Evolutionary conservation across 2,797 vertebrate species (phyloP).

Genomic region (Adrianichthys oophorus): DNA sequence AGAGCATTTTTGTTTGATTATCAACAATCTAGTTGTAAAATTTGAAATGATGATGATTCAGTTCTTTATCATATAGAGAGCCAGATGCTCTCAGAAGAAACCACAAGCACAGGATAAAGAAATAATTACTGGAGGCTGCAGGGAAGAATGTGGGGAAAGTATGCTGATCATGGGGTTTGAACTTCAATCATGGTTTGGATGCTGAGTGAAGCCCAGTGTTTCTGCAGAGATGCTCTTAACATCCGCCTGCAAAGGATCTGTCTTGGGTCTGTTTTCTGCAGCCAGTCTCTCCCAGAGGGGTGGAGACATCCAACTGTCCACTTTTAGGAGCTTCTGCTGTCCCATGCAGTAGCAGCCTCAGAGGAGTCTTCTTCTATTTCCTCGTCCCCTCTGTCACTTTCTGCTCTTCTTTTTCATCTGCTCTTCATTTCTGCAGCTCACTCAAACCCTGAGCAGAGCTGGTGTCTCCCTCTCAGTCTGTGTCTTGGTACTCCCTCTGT

Average conservation of each 20-base stretch:
- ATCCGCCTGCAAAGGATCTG: neutral
- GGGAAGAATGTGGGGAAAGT: too few relatives aligned
- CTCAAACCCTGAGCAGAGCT: neutral
- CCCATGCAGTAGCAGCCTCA: neutral
- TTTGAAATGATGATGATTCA: too few relatives aligned
- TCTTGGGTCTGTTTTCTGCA: neutral
- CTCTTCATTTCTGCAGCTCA: constrained; percentile 3
- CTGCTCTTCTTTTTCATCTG: neutral
- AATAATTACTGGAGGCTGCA: too few relatives aligned
- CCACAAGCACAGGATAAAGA: too few relatives aligned
- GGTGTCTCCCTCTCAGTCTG: neutral
- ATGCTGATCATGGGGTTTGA: too few relatives aligned
- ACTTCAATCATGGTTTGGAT: too few relatives aligned
- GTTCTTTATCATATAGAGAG: too few relatives aligned
- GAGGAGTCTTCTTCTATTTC: neutral
- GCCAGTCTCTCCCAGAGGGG: constrained; percentile 10
- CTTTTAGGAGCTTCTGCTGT: constrained; percentile 6
- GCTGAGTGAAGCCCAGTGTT: too few relatives aligned
- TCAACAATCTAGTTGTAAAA: too few relatives aligned
- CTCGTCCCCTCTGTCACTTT: neutral
- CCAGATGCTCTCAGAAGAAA: too few relatives aligned
- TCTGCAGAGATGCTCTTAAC: too few relatives aligned
- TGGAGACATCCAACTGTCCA: constrained; percentile 11
- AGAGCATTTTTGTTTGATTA: too few relatives aligned
- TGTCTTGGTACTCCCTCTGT: neutral